Evolutionary conservation across 2,888 invertebrate genomes (phyloP), one percentile per base, ranked within the genome.

Genomic region (Pammene fasciana): DNA sequence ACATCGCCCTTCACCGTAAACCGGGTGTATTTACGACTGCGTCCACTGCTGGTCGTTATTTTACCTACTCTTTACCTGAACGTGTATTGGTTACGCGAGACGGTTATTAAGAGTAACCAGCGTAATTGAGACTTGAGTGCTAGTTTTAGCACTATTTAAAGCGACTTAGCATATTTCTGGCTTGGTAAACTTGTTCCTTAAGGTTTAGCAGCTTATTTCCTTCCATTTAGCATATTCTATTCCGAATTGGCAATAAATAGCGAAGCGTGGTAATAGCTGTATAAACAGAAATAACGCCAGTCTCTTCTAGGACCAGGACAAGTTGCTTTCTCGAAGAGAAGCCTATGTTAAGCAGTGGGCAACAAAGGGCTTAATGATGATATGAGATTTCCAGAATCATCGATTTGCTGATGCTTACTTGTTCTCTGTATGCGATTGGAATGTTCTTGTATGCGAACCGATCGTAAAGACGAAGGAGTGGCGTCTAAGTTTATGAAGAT

Each of bases 1-100:
- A 72, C 76, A 76, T 77, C 75, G 55, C 75, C 75, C 75, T 71
- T 43, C 72, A 70, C 75, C 71, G 75, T 80, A 79, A 81, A 81
- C 74, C 72, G 74, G 70, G 65, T 60, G 72, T 79, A 76, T 81
- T 78, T 79, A 80, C 75, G 77, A 72, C 52, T 68, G 43, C 46
- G 71, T 61, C 70, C 73, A 64, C 74, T 68, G 71, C 71, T 73
- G 56, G 46, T 34, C 13, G 46, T 43, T 52, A 56, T 70, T 70
- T 26, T 26, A 26, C 26, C 26, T 70, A 65, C 54, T 41, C 59
- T 38, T 60, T 59, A 43, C 60, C 52, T 54, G 54, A 13, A 34
- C 8, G 34, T 3, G 8, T 54, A 2, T 36, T 54, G 54, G 13
- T 54, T 26, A 4, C 26, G 26, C 26, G 11, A 7, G 8, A 7